Evolutionary conservation across 2,113 vertebrate genomes (phyloP), one percentile per base, ranked within the genome.

Genomic region (Megaptera novaeangliae): DNA sequence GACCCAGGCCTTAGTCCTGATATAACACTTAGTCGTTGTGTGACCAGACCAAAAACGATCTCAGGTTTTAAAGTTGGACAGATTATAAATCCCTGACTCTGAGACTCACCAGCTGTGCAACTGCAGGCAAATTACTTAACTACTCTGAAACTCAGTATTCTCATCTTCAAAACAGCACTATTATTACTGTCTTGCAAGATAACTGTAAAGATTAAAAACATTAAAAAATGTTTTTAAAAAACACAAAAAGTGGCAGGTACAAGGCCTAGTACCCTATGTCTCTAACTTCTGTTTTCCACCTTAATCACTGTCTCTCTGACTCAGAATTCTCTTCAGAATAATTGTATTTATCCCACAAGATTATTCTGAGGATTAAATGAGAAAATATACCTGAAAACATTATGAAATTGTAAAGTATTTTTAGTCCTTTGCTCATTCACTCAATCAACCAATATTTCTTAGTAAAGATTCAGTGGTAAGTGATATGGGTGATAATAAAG

Each of bases 301-400:
- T 92, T 61, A 72, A 74, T 64, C 78, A 11, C 57, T n/a, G 3
- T 82, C 31, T 91, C n/a, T 31, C 82, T 93, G 87, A 66, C 21
- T 68, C 63, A 80, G 25, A 10, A 78, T 63, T 95, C 63, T 83
- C 83, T 78, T 95, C 63, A 87, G 49, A n/a, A 80, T 78, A 74
- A 78, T 31, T 61, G 59, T 72, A 52, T 74, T 82, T 91, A 83
- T 80, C 20, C 88, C 46, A 46, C n/a, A 84, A 82, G 57, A 74
- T 88, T 36, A 74, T 94, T 93, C 57, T 69, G 63, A 95, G 59
- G 71, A 81, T 83, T 49, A 83, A 93, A 95, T 85, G 61, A 91
- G 34, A 83, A 95, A 89, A 59, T 52, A 63, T 3, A 49, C 8
- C n/a, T 25, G 59, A 91, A 95, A 69, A 10, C 64, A 84, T 71